Base-by-base conservation (phyloP, 1,140 invertebrate genomes). In the Asobara japonica region DNA sequence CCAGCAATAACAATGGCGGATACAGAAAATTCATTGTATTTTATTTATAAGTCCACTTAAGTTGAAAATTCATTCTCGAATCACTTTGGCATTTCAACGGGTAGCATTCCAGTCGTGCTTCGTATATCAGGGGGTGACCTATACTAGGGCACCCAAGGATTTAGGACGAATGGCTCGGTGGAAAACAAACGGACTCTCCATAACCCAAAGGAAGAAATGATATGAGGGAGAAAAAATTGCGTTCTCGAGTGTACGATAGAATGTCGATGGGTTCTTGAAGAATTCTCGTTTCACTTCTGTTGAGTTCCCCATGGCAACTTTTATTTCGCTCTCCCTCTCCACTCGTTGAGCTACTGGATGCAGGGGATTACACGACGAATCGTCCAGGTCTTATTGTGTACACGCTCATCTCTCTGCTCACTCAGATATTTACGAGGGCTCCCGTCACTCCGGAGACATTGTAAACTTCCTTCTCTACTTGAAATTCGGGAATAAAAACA, bases 141-240 rank as follows among this genome's bases (percentile, higher is more conserved):
- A 27, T 25, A 5, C 7, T 22, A 41, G 65, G n/a, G 65, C 48
- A 56, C 31, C 27, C 66, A 10, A 45, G 45, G 66, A 68, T 68
- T 56, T 68, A 29, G 66, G 48, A 56, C 41, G 31, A 68, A 30
- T 56, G 66, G 60, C 60, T 16, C 41, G 66, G 45, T 68, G 66
- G 22, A 68, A 68, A 68, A 68, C 66, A 68, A 68, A 68, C 45
- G 66, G 48, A 36, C 38, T 56, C 66, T 65, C 31, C 8, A 60
- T n/a, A 56, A 68, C 30, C 56, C 30, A 68, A 67, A 16, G 60
- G 22, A 66, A 30, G 41, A 29, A 67, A 33, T 29, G 33, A 48
- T 56, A 60, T 41, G 48, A 30, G 22, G 20, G 13, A 20, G 13
- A 60, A 51, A 56, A 68, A 60, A 51, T 56, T 22, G 25, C 29